Evolutionary conservation across 1,140 invertebrate species (phyloP).

Genomic region (Drosophila sproati): DNA sequence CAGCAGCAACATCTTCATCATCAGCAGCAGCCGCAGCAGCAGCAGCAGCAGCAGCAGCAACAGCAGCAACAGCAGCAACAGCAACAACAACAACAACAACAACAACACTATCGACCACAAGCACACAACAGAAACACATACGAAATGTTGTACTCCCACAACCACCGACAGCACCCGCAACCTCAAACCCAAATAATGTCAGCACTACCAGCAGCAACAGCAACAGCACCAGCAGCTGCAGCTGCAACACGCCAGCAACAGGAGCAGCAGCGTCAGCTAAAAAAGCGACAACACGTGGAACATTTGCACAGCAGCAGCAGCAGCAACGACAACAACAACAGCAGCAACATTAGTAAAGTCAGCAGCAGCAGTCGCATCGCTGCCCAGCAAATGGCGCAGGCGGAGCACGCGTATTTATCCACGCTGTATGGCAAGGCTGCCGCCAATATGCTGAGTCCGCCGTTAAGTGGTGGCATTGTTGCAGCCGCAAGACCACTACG

Average conservation of each 20-base stretch:
- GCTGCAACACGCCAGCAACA: conserved; percentile 31
- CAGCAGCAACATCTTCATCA: conserved; percentile 29
- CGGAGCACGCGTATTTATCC: conserved; percentile 72
- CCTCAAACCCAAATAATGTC: not conserved
- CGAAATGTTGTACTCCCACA: conserved; percentile 84
- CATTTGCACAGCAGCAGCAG: conserved; percentile 33
- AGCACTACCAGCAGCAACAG: conserved; percentile 4
- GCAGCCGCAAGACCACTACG: conserved; percentile 25
- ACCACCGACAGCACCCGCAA: conserved; percentile 13
- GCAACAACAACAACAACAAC: conserved; percentile 33
- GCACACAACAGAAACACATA: conserved; percentile 61
- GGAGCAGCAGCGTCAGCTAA: conserved; percentile 63
- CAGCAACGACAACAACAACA: conserved; percentile 39
- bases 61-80: conserved; percentile 30
- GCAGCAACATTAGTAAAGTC: conserved; percentile 10
- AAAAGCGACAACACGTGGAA: conserved; percentile 66
- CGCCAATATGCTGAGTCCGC: conserved; percentile 76
- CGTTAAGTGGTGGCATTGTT: conserved; percentile 43
- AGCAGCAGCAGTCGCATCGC: conserved; percentile 37
- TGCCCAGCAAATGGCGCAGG: conserved; percentile 72
- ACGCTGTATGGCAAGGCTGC: conserved; percentile 74
- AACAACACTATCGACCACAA: conserved; percentile 31
- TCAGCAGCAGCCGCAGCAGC: conserved; percentile 17
- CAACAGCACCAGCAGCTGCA: conserved; percentile 24
- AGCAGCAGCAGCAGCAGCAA: conserved; percentile 16